Evolutionary conservation across 2,797 vertebrate species (phyloP).

Genomic region (Novumbra hubbsi): DNA sequence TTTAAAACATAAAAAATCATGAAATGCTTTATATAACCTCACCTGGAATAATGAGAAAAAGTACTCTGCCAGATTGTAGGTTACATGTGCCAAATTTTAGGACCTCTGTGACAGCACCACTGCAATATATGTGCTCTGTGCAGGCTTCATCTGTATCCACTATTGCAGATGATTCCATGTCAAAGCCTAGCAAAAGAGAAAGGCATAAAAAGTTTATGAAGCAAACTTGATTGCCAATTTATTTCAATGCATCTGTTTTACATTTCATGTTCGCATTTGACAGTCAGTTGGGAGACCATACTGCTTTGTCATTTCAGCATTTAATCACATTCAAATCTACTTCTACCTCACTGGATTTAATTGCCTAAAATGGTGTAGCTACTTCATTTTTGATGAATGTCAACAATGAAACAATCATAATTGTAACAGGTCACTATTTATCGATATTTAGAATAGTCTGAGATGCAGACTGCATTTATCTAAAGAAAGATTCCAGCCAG

Average conservation of each 20-base stretch:
- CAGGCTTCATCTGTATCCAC: constrained; percentile 63
- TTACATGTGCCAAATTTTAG: constrained; percentile 82
- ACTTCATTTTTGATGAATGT: too few species aligned
- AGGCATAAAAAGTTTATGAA: neutral
- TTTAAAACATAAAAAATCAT: neutral
- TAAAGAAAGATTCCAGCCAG: too few species aligned
- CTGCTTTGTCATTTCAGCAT: too few species aligned
- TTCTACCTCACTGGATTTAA: too few species aligned
- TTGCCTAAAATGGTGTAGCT: too few species aligned
- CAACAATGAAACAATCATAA: too few species aligned
- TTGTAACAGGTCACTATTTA: too few species aligned
- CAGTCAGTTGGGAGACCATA: too few species aligned
- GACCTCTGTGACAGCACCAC: constrained; percentile 83
- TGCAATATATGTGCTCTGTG: constrained; percentile 84
- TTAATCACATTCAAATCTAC: too few species aligned
- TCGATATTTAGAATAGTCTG: too few species aligned
- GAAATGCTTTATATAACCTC: constrained; percentile 25
- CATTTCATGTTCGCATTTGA: neutral
- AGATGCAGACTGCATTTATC: too few species aligned
- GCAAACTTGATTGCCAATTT: neutral
- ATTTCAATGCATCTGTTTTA: neutral
- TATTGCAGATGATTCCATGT: constrained; percentile 48
- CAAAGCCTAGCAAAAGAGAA: constrained; percentile 50
- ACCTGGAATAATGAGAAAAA: constrained; percentile 89
- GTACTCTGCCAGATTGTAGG: constrained; percentile 68